phyloP scores from a whole-genome alignment of 2,888 invertebrate species.

The Heliconius cydno region DNA sequence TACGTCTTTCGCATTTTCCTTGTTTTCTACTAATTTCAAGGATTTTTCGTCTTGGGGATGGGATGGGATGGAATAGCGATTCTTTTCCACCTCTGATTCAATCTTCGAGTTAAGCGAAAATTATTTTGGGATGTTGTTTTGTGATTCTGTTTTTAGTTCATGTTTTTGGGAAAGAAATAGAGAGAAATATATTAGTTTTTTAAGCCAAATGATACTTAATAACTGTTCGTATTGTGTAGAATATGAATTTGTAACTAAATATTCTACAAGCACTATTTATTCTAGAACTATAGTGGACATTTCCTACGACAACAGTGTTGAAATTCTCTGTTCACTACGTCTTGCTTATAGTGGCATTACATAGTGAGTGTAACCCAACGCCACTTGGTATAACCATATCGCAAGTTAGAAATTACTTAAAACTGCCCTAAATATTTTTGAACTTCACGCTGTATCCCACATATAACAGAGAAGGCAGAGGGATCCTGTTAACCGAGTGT shows the following conservation, averaged over 20 bases:
- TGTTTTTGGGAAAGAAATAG: neutral
- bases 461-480: neutral
- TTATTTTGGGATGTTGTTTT: neutral
- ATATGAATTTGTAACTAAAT: too few relatives aligned
- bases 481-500: neutral
- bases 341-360: too few relatives aligned
- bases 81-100: constrained; percentile 19
- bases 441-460: neutral
- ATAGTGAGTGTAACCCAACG: too few relatives aligned
- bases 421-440: neutral
- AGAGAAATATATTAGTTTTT: neutral
- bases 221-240: too few relatives aligned
- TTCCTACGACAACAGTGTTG: too few relatives aligned
- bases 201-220: too few relatives aligned
- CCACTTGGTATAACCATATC: too few relatives aligned
- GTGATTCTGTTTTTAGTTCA: neutral
- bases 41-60: constrained; percentile 13
- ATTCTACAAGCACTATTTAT: too few relatives aligned
- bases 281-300: too few relatives aligned
- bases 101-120: neutral
- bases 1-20: constrained; percentile 67
- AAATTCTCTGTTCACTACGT: too few relatives aligned
- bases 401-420: too few relatives aligned
- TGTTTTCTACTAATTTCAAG: constrained; percentile 53
- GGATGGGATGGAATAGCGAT: neutral